Conservation (phyloP, 2,797 vertebrate species). For the Pseudotriccus pelzelni region DNA sequence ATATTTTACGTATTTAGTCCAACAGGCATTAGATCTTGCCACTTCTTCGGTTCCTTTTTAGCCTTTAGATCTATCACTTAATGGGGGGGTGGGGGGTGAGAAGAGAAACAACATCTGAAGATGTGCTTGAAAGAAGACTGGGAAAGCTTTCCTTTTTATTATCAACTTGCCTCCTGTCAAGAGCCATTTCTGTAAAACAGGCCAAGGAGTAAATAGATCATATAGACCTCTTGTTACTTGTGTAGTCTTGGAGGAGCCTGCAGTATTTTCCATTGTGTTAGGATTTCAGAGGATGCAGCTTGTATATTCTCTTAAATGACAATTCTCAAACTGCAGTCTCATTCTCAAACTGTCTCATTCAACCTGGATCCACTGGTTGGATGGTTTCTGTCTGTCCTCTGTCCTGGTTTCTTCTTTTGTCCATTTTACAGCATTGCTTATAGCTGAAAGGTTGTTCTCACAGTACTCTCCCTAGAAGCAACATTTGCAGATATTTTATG, state of each 20-base stretch:
- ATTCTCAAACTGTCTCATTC: not conserved
- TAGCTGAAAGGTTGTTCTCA: not conserved
- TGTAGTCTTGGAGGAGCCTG: not conserved
- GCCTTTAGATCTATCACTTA: conserved; percentile 48
- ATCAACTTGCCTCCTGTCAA: conserved; percentile 15
- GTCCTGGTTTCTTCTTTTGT: not conserved
- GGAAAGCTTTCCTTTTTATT: conserved; percentile 36
- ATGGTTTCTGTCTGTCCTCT: not conserved
- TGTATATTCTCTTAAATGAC: not conserved
- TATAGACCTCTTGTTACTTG: not conserved
- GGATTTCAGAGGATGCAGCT: not conserved
- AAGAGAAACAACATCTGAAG: conserved; percentile 44
- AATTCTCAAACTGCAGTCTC: not conserved
- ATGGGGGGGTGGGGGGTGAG: not conserved
- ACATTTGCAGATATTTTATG: not conserved
- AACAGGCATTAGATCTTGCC: conserved; percentile 64
- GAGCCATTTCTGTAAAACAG: conserved; percentile 22
- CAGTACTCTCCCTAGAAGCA: not conserved
- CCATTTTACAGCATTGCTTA: rapidly evolving
- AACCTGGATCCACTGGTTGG: not conserved
- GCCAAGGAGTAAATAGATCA: conserved; percentile 33
- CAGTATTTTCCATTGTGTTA: not conserved
- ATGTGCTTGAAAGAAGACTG: conserved; percentile 21
- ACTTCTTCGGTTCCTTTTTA: conserved; percentile 48
- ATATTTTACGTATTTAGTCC: conserved; percentile 67